A percentile compares a stretch with the other conserved stretches of the same genome.
These are phyloP conservation scores for Incurvaria masculella DNA, from an alignment of 2,888 invertebrate genomes.

Conservation along the genomic window DNA sequence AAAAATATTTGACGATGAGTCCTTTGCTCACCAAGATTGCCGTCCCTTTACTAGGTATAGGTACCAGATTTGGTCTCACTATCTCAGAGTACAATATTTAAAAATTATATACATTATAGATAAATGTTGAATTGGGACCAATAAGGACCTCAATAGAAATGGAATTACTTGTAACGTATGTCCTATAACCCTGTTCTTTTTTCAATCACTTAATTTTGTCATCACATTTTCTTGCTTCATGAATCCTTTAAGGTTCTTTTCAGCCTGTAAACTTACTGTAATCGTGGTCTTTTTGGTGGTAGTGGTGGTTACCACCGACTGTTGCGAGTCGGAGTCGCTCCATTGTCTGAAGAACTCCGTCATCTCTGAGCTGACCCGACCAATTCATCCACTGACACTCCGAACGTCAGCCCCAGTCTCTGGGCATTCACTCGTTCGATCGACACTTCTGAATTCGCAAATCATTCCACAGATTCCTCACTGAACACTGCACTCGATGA, in stretches of 20 bases:
- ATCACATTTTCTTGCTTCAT: too few relatives aligned
- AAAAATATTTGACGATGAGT: too few relatives aligned
- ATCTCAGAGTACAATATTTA: too few relatives aligned
- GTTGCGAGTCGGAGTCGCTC: conserved; percentile 28
- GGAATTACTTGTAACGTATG: neutral
- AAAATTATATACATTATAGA: too few relatives aligned
- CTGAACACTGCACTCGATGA: conserved; percentile 32
- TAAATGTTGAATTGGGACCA: too few relatives aligned
- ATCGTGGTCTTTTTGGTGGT: conserved; percentile 38
- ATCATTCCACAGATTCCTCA: conserved; percentile 21
- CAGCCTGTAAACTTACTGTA: conserved; percentile 34
- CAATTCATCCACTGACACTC: neutral
- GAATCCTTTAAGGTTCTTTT: too few relatives aligned
- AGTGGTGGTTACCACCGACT: conserved; percentile 37
- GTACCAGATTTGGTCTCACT: too few relatives aligned
- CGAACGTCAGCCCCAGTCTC: neutral
- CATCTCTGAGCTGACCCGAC: conserved; percentile 22
- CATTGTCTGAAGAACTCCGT: conserved; percentile 52
- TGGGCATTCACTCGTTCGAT: conserved; percentile 12
- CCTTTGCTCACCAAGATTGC: too few relatives aligned
- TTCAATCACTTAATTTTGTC: too few relatives aligned
- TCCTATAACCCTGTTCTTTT: neutral
- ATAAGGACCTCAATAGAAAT: too few relatives aligned
- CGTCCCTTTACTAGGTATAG: too few relatives aligned
- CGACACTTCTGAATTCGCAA: conserved; percentile 21